These are phyloP conservation scores for Drosophila meridiana DNA, from an alignment of 2,888 invertebrate genomes.

Conservation along the genomic window DNA sequence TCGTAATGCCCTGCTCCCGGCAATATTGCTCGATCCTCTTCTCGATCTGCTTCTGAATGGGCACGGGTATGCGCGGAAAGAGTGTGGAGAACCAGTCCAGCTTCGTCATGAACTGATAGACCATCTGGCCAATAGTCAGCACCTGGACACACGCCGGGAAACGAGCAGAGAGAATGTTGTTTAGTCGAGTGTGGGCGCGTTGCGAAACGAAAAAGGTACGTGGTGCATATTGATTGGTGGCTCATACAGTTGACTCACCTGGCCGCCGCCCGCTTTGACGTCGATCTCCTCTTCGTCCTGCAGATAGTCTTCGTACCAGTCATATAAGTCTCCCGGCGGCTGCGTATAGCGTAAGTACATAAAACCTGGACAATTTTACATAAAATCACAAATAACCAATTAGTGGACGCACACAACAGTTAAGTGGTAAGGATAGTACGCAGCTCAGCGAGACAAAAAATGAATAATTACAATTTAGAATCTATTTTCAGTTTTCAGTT, in stretches of 20 bases:
- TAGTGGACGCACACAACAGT: slow-evolving; percentile 7
- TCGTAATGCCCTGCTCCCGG: slow-evolving; percentile 85
- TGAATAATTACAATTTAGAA: background rate
- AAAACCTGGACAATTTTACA: slow-evolving; percentile 86
- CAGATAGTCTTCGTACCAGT: slow-evolving; percentile 98
- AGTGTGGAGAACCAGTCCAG: slow-evolving; percentile 99
- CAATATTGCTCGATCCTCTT: slow-evolving; percentile 89
- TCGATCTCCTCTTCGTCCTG: slow-evolving; percentile 99
- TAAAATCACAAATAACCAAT: slow-evolving; percentile 6
- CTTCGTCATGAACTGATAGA: slow-evolving; percentile 96
- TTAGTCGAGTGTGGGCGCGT: background rate
- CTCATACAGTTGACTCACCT: slow-evolving; percentile 86
- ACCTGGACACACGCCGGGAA: slow-evolving; percentile 64
- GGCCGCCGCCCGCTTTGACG: slow-evolving; percentile 98
- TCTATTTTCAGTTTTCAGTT: background rate
- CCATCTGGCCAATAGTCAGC: slow-evolving; percentile 96
- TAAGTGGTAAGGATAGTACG: slow-evolving; percentile 13
- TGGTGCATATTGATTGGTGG: slow-evolving; percentile 47
- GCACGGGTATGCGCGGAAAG: slow-evolving; percentile 99
- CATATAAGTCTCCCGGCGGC: slow-evolving; percentile 97
- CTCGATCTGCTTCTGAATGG: slow-evolving; percentile 97
- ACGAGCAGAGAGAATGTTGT: background rate
- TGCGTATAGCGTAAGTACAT: slow-evolving; percentile 96
- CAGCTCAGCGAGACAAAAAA: slow-evolving; percentile 3
- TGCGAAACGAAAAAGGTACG: background rate